Evolutionary conservation across 2,888 invertebrate genomes (phyloP), one percentile per base, ranked within the genome.

Genomic region (Sipha maydis): DNA sequence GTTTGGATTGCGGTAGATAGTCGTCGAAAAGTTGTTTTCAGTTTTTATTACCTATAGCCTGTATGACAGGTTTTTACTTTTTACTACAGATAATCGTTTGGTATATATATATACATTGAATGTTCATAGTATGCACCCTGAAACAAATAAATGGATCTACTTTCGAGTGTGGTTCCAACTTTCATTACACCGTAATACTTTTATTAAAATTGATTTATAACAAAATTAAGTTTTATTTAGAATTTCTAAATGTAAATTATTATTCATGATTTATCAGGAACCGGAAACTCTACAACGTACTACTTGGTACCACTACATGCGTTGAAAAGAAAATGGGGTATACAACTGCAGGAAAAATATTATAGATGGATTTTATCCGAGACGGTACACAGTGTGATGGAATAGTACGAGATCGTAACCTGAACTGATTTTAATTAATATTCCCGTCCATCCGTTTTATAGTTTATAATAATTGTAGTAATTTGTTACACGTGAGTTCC

Each of bases 241-340:
- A 61, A 84, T 84, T 84, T 84, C 84, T 76, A 76, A 84, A 84
- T 61, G 61, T 28, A 41, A 84, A 84, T 67, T 34, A 83, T 84
- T 84, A 61, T 84, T 84, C 61, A 76, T 61, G 61, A 76, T 67
- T 75, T 84, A 75, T 75, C 25, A 75, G 61, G n/a, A 76, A 84
- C 84, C 76, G 76, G 84, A 84, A 84, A 84, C 61, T 38, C 17
- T 17, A 7, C 9, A 28, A 9, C 69, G 28, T 69, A 69, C 9
- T 61, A 3, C 69, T 11, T 11, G 25, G 69, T 69, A 25, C 69
- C 0, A 25, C 11, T 61, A 41, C 38, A 14, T 25, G n/a, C 34
- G 73, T 34, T 19, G 54, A 3, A 34, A 54, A 83, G 73, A 54
- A 83, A 54, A 83, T 56, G 54, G 54, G 67, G 41, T 67, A 41